A percentile compares a stretch with the other conserved stretches of the same genome.
Conservation (phyloP, 2,797 vertebrate genomes). For the Loris lydekkerianus region DNA sequence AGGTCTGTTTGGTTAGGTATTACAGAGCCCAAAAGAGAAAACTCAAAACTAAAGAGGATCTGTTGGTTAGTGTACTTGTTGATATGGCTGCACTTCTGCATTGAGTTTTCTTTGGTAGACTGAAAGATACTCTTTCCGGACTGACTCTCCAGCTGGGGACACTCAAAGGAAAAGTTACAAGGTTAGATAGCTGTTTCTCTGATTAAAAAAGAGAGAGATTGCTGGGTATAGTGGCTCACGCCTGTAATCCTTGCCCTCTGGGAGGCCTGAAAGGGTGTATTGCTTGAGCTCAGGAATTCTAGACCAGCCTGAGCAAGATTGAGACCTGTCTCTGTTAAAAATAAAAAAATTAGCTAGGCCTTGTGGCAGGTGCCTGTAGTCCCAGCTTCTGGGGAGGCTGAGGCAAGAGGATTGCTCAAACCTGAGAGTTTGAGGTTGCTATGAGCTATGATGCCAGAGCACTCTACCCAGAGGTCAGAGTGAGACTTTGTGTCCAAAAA, state of each 20-base stretch:
- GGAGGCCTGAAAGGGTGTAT: too few relatives aligned
- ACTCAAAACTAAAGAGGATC: constrained; percentile 32
- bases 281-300: too few relatives aligned
- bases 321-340: too few relatives aligned
- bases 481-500: not conserved
- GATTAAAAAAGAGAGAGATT: not conserved
- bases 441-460: too few relatives aligned
- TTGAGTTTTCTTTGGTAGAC: not conserved
- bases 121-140: constrained; percentile 35
- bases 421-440: too few relatives aligned
- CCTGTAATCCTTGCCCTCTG: too few relatives aligned
- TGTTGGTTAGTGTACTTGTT: constrained; percentile 49
- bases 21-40: constrained; percentile 40
- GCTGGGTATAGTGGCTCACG: not conserved
- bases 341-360: too few relatives aligned
- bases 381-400: too few relatives aligned
- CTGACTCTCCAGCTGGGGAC: not conserved
- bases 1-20: constrained; percentile 38
- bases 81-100: not conserved
- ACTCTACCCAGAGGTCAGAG: too few relatives aligned
- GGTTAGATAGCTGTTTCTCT: constrained; percentile 62
- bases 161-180: not conserved
- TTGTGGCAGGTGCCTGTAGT: too few relatives aligned
- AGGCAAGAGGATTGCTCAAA: too few relatives aligned
- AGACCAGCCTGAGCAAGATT: too few relatives aligned